A percentile compares a stretch with the other conserved stretches of the same genome.
These are phyloP conservation scores for Epinephelus malabaricus DNA, from an alignment of 2,797 vertebrate genomes.

Conservation along the genomic window DNA sequence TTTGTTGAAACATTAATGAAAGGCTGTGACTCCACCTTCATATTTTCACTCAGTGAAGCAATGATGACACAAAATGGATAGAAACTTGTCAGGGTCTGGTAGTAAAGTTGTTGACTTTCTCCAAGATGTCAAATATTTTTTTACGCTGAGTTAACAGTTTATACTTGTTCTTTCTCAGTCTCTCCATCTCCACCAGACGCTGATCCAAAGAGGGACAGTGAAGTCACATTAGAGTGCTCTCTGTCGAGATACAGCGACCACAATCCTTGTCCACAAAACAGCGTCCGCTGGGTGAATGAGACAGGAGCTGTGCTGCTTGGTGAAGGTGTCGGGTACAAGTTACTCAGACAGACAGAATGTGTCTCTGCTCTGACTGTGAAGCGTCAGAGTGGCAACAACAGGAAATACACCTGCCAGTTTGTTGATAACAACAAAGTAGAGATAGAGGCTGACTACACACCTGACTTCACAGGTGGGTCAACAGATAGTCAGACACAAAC, in stretches of 20 bases:
- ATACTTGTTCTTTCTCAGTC: constrained; percentile 20
- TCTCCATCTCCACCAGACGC: neutral
- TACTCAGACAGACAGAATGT: neutral
- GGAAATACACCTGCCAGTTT: constrained; percentile 47
- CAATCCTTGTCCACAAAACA: fast-evolving
- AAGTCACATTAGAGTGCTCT: constrained; percentile 5
- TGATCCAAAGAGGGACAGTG: neutral
- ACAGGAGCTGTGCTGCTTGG: neutral
- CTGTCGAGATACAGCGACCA: fast-evolving
- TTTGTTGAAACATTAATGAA: too few species aligned
- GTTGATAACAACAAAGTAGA: fast-evolving
- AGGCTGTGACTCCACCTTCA: too few species aligned
- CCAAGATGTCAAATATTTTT: too few species aligned
- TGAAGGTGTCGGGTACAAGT: fast-evolving
- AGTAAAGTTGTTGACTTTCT: too few species aligned
- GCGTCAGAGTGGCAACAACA: neutral
- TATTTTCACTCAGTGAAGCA: too few species aligned
- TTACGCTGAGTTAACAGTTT: too few species aligned
- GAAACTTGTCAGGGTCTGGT: too few species aligned
- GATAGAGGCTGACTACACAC: constrained; percentile 31
- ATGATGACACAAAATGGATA: too few species aligned
- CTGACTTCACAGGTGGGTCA: neutral
- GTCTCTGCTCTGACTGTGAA: constrained; percentile 29
- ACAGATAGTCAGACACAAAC: too few species aligned
- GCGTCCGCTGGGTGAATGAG: constrained; percentile 34